Evolutionary conservation across 2,113 vertebrate species (phyloP).

Genomic region (Takifugu bimaculatus): DNA sequence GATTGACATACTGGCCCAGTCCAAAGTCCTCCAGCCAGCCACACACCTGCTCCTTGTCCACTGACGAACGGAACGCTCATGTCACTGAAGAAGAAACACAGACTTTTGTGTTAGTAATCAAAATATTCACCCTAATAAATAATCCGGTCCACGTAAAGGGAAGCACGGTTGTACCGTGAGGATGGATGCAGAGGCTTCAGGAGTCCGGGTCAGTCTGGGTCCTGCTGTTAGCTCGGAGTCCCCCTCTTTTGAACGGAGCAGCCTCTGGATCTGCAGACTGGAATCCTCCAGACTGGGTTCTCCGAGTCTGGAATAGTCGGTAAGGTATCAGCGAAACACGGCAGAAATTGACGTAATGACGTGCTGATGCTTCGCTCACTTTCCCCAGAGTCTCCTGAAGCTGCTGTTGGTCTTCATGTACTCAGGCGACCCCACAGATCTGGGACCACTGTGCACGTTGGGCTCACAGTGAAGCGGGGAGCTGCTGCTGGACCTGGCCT

Average conservation of each 20-base stretch:
- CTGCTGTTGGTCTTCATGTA: conserved; percentile 89
- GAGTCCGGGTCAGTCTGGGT: conserved; percentile 85
- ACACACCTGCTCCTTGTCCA: conserved; percentile 95
- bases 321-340: too few relatives aligned
- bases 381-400: conserved; percentile 96
- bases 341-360: not conserved
- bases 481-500: conserved; percentile 73
- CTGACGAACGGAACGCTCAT: conserved; percentile 85
- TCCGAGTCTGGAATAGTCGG: conserved; percentile 80
- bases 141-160: not conserved
- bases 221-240: conserved; percentile 95
- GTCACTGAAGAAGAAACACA: conserved; percentile 55
- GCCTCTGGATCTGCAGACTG: conserved; percentile 81
- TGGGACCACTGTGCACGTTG: conserved; percentile 72
- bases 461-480: conserved; percentile 78
- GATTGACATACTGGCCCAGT: conserved; percentile 89
- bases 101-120: not conserved
- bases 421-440: conserved; percentile 83
- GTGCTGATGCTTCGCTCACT: conserved; percentile 76
- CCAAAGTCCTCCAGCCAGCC: conserved; percentile 93
- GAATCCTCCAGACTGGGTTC: conserved; percentile 91
- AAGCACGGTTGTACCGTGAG: conserved; percentile 52
- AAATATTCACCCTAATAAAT: not conserved
- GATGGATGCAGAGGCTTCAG: conserved; percentile 74
- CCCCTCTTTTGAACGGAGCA: conserved; percentile 87